Evolutionary conservation across 2,797 vertebrate species (phyloP).

Genomic region (Morelia viridis): DNA sequence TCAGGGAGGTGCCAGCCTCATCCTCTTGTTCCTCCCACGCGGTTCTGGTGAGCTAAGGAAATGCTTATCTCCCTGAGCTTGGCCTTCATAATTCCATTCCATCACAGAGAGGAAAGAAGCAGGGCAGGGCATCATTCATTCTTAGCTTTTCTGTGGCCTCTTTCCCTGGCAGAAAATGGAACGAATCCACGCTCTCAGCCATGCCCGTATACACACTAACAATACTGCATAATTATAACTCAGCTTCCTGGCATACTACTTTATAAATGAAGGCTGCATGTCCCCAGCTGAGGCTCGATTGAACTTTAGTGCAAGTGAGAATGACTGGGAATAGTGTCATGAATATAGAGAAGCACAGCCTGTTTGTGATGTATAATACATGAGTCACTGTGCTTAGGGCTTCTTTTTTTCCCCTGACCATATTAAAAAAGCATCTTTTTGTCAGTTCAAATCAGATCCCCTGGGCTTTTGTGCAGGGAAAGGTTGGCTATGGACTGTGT

Average conservation of each 20-base stretch:
- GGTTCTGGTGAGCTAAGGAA: no score
- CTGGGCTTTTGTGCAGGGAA: accelerated
- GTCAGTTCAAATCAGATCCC: conserved; percentile 27
- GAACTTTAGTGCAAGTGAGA: background rate
- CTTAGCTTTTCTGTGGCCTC: background rate
- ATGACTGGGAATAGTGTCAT: conserved; percentile 23
- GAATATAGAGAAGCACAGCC: background rate
- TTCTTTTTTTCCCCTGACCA: background rate
- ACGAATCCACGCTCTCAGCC: background rate
- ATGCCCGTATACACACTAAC: background rate
- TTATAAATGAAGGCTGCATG: background rate
- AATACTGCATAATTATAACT: background rate
- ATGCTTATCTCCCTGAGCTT: no score
- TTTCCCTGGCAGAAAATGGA: background rate
- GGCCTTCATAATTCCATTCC: no score
- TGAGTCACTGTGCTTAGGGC: background rate
- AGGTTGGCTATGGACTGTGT: background rate
- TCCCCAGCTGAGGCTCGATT: background rate
- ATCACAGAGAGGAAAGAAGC: no score
- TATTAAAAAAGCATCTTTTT: conserved; percentile 27
- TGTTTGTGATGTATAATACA: background rate
- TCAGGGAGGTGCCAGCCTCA: background rate
- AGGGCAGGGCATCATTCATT: background rate
- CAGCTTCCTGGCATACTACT: background rate
- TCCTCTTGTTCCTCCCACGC: no score